phyloP scores from a whole-genome alignment of 2,888 invertebrate species.

The Muschampia plurimacula region DNA sequence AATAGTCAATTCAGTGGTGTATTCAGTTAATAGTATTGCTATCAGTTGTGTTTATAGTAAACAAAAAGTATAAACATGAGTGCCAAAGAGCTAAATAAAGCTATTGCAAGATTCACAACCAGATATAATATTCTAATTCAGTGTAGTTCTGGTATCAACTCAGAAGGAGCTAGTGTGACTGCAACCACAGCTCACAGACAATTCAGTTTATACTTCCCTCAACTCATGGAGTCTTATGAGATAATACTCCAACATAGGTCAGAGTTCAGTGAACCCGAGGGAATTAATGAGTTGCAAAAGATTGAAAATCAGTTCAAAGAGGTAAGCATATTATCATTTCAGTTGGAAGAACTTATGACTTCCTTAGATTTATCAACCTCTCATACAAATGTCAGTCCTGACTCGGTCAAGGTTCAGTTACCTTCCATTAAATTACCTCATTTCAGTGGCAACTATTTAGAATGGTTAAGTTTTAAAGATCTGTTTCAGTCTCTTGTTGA shows the following conservation, averaged over 20 bases:
- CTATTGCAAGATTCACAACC: conserved; percentile 3
- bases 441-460: conserved; percentile 12
- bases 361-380: background rate
- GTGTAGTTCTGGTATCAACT: background rate
- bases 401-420: background rate
- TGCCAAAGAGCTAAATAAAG: background rate
- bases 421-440: conserved; percentile 9
- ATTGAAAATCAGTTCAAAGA: conserved; percentile 1
- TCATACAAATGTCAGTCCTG: background rate
- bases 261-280: conserved; percentile 7
- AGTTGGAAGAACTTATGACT: background rate
- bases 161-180: conserved; percentile 4
- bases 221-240: background rate
- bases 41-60: too few relatives aligned
- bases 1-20: too few relatives aligned
- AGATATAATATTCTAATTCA: conserved; percentile 3
- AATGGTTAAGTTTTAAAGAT: conserved; percentile 16
- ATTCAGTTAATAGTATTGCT: background rate
- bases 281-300: background rate
- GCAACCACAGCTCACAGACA: conserved; percentile 4
- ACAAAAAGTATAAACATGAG: background rate
- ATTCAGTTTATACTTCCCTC: conserved; percentile 3
- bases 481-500: conserved; percentile 8
- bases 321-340: conserved; percentile 1
- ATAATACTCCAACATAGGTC: background rate